Evolutionary conservation across 2,113 vertebrate species (phyloP).

Genomic region (Dasyurus viverrinus): DNA sequence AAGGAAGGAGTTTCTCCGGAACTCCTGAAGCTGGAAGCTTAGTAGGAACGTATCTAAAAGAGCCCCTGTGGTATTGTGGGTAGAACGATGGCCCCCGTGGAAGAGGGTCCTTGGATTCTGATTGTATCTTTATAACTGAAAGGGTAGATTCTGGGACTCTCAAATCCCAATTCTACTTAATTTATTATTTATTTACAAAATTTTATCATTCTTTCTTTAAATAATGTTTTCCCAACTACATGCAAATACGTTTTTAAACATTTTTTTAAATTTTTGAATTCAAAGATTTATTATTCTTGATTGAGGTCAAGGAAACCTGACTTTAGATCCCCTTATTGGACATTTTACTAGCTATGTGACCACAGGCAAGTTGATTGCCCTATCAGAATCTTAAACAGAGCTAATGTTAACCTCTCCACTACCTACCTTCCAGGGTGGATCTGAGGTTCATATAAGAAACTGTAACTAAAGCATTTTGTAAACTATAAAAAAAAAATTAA

Average conservation of each 20-base stretch:
- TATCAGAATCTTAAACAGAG: neutral
- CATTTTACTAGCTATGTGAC: neutral
- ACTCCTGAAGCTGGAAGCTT: neutral
- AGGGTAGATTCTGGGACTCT: neutral
- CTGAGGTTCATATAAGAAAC: neutral
- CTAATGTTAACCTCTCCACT: neutral
- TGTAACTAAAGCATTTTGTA: neutral
- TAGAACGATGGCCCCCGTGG: neutral
- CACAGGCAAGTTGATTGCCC: neutral
- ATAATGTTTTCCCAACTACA: neutral
- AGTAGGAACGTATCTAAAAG: neutral
- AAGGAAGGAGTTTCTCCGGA: conserved; percentile 23
- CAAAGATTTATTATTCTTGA: neutral
- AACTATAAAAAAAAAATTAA: neutral
- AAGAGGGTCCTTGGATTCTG: neutral
- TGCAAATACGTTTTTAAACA: neutral
- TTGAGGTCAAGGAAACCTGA: neutral
- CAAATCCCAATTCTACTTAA: neutral
- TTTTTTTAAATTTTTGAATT: neutral
- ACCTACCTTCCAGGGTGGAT: neutral
- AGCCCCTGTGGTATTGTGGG: neutral
- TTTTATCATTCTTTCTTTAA: neutral
- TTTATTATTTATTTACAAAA: neutral
- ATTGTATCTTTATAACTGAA: neutral
- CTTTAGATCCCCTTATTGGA: neutral